A percentile compares a stretch with the other conserved stretches of the same genome.
These are phyloP conservation scores for Halcyon malimbica DNA, from an alignment of 2,113 vertebrate species.

Conservation along the genomic window DNA sequence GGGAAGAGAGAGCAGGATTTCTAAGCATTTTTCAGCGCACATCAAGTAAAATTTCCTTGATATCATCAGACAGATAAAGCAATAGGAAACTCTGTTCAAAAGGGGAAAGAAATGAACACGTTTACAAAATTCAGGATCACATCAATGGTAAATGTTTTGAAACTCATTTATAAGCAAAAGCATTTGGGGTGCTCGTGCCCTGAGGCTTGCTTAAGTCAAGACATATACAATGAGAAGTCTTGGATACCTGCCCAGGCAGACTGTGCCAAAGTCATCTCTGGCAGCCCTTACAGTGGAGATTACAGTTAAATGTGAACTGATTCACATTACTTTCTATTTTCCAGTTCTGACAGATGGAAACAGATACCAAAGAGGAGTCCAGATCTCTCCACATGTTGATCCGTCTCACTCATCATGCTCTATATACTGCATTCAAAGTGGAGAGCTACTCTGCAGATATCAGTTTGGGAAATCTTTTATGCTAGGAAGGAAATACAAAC, in stretches of 20 bases:
- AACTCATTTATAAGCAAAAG: not conserved
- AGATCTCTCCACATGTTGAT: slow-evolving; percentile 19
- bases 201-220: slow-evolving; percentile 29
- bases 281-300: slow-evolving; percentile 38
- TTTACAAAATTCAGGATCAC: not conserved
- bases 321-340: slow-evolving; percentile 48
- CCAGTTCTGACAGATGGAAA: slow-evolving; percentile 44
- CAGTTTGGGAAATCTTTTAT: not conserved
- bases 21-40: not conserved
- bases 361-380: slow-evolving; percentile 18
- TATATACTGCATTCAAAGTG: not conserved
- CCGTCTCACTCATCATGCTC: slow-evolving; percentile 21
- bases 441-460: not conserved
- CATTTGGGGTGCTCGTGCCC: not conserved
- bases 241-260: slow-evolving; percentile 25
- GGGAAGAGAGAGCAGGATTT: not conserved
- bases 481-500: slow-evolving; percentile 14
- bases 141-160: not conserved
- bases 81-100: not conserved
- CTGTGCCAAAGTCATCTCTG: slow-evolving; percentile 28
- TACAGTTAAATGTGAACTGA: slow-evolving; percentile 36
- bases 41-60: not conserved
- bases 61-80: not conserved
- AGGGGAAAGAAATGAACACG: not conserved
- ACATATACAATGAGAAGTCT: not conserved